Evolutionary conservation across 2,113 vertebrate species (phyloP).

Genomic region (Engystomops pustulosus): DNA sequence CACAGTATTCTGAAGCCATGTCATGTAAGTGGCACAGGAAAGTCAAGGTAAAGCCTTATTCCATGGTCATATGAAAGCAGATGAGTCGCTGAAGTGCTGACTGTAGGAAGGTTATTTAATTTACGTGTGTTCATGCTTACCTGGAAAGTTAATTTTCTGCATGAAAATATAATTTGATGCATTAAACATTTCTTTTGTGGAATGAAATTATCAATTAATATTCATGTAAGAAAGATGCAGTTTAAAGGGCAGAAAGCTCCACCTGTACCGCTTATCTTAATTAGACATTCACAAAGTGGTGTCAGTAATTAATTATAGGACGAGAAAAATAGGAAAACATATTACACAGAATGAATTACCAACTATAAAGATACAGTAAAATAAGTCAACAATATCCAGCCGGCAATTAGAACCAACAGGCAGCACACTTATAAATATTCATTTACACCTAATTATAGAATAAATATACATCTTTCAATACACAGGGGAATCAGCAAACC

Average conservation of each 20-base stretch:
- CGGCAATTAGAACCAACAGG: conserved; percentile 31
- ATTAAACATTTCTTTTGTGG: conserved; percentile 26
- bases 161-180: conserved; percentile 33
- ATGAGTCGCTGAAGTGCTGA: background rate
- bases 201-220: conserved; percentile 35
- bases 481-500: background rate
- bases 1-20: conserved; percentile 4
- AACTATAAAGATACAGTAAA: conserved; percentile 26
- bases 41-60: background rate
- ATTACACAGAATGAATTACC: conserved; percentile 15
- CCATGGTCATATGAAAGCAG: background rate
- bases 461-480: conserved; percentile 45
- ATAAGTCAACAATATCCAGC: conserved; percentile 15
- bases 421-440: conserved; percentile 28
- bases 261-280: conserved; percentile 21
- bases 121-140: conserved; percentile 2
- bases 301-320: conserved; percentile 41
- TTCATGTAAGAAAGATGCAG: conserved; percentile 14
- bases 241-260: conserved; percentile 23
- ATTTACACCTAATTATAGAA: conserved; percentile 42
- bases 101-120: background rate
- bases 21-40: background rate
- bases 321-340: conserved; percentile 28
- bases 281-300: conserved; percentile 38
- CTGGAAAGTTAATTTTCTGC: conserved; percentile 23